Percentiles rank a stretch among this genome's conserved stretches.
These are phyloP conservation scores for Neria commutata DNA, from an alignment of 2,888 invertebrate genomes.

Conservation along the genomic window DNA sequence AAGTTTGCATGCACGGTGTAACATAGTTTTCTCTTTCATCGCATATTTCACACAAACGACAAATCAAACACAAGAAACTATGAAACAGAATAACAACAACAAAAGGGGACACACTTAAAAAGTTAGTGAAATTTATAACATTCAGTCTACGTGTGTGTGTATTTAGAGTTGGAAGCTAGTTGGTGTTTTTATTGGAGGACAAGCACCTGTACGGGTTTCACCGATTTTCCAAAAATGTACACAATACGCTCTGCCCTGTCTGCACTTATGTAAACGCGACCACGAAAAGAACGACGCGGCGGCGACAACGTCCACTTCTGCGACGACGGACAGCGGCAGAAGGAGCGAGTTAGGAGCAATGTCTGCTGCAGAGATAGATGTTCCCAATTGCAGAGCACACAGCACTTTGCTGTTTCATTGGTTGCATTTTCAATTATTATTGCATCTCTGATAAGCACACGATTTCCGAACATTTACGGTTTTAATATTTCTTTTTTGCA, in stretches of 20 bases:
- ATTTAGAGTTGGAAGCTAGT: no score
- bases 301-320: neutral
- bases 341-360: slow-evolving; percentile 3
- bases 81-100: neutral
- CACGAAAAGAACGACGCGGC: slow-evolving; percentile 13
- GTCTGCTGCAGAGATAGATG: neutral
- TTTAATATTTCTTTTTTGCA: slow-evolving; percentile 19
- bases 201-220: slow-evolving; percentile 30
- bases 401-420: slow-evolving; percentile 6
- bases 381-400: neutral
- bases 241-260: no score
- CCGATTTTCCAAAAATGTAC: neutral
- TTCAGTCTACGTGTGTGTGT: neutral
- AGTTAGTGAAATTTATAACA: neutral
- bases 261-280: slow-evolving; percentile 15
- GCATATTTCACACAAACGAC: neutral
- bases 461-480: slow-evolving; percentile 5
- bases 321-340: neutral
- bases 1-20: slow-evolving; percentile 56
- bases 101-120: neutral
- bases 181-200: slow-evolving; percentile 23
- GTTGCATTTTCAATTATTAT: slow-evolving; percentile 5
- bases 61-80: neutral
- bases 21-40: neutral
- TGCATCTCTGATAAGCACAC: slow-evolving; percentile 16